Conservation (phyloP, 2,888 invertebrate genomes). For the Clunio marinus region DNA sequence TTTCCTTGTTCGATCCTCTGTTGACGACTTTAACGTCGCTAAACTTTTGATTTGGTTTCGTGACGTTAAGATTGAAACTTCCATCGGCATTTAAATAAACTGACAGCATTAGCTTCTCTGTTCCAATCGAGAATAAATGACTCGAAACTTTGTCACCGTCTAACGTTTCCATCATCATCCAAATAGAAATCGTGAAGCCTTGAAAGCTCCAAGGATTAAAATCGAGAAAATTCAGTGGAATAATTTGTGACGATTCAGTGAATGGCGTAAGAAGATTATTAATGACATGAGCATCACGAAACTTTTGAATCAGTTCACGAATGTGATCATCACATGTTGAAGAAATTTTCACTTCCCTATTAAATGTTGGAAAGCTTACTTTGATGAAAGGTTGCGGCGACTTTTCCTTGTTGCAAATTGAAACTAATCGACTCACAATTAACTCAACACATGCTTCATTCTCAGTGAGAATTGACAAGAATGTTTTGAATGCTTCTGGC, state of each 20-base stretch:
- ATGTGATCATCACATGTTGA: conserved; percentile 45
- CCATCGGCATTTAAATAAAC: conserved; percentile 43
- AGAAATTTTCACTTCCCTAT: conserved; percentile 46
- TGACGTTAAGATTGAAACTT: conserved; percentile 18
- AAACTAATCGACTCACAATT: conserved; percentile 55
- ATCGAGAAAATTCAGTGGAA: conserved; percentile 47
- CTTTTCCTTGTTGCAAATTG: conserved; percentile 49
- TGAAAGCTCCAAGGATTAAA: conserved; percentile 46
- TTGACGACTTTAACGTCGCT: background rate
- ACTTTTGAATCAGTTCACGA: conserved; percentile 47
- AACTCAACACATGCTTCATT: conserved; percentile 56
- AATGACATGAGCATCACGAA: conserved; percentile 47
- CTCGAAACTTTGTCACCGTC: background rate
- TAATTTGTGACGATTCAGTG: conserved; percentile 47
- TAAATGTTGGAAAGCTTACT: conserved; percentile 45
- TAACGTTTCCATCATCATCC: conserved; percentile 47
- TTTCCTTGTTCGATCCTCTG: conserved; percentile 23
- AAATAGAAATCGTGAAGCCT: conserved; percentile 48
- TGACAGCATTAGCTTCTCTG: conserved; percentile 48
- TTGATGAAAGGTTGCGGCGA: conserved; percentile 47
- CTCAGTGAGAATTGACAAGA: conserved; percentile 58
- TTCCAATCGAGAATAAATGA: conserved; percentile 50
- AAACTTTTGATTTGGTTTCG: conserved; percentile 17
- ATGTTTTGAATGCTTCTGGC: conserved; percentile 53
- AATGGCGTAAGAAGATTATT: conserved; percentile 47